Percentiles rank a stretch among this genome's conserved stretches.
These are phyloP conservation scores for Pachypsylla venusta DNA, from an alignment of 1,140 invertebrate species.

Conservation along the genomic window DNA sequence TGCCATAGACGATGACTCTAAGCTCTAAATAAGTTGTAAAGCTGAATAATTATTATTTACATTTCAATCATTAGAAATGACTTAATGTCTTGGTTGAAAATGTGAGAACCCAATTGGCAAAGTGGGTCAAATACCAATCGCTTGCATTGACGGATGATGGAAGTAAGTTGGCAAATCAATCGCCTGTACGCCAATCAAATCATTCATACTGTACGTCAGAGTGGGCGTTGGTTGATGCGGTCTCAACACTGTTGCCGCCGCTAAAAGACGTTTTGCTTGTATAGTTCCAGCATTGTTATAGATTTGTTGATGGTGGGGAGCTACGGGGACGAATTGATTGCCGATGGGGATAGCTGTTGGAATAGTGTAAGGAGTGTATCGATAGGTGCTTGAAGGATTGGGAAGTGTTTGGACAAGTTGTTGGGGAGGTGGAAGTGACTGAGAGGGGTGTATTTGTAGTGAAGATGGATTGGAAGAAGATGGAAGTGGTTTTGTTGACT, in stretches of 20 bases:
- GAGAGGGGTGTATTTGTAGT: no score
- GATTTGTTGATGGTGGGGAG: conserved; percentile 27
- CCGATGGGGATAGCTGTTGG: conserved; percentile 28
- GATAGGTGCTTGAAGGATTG: conserved; percentile 15
- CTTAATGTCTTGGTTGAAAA: neutral
- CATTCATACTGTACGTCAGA: conserved; percentile 48
- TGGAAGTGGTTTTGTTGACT: conserved; percentile 51
- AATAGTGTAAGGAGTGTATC: conserved; percentile 13
- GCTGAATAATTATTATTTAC: no score
- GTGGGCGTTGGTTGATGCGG: conserved; percentile 33
- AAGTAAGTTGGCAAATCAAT: conserved; percentile 46
- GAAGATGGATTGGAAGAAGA: conserved; percentile 32
- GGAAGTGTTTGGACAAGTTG: conserved; percentile 7
- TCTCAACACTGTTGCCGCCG: conserved; percentile 26
- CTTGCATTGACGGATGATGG: conserved; percentile 37
- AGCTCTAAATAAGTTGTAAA: no score
- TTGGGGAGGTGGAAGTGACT: conserved; percentile 34
- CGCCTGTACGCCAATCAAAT: conserved; percentile 46
- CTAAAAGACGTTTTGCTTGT: conserved; percentile 35
- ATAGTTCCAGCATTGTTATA: conserved; percentile 38
- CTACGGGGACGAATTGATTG: conserved; percentile 18
- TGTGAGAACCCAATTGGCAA: neutral
- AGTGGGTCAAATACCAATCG: conserved; percentile 50
- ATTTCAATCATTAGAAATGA: neutral
- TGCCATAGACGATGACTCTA: no score